These are phyloP conservation scores for Litoditis marina DNA, from an alignment of 2,888 invertebrate species.

Conservation along the genomic window DNA sequence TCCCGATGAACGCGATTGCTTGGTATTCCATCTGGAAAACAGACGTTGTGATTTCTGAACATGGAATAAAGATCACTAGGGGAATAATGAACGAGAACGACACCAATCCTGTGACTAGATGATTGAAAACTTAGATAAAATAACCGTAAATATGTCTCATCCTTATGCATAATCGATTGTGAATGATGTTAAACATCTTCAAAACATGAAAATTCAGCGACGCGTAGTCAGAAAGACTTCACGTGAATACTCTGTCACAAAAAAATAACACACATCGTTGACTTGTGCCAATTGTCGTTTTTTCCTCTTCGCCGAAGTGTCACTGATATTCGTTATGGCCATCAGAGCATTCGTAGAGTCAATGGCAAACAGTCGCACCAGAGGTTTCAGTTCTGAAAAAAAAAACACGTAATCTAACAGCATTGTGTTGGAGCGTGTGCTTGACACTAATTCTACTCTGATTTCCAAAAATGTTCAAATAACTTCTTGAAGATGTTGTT, in stretches of 20 bases:
- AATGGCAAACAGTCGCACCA: conserved; percentile 59
- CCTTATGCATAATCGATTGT: too few relatives aligned
- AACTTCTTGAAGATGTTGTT: too few relatives aligned
- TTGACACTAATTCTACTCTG: too few relatives aligned
- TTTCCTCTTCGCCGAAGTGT: conserved; percentile 21
- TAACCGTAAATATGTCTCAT: background rate
- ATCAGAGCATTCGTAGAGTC: conserved; percentile 55
- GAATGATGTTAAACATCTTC: too few relatives aligned
- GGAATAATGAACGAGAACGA: background rate
- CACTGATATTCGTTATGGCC: conserved; percentile 51
- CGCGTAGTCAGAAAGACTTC: too few relatives aligned
- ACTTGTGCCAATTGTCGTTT: conserved; percentile 29
- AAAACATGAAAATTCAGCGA: too few relatives aligned
- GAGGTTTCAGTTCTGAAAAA: conserved; percentile 51
- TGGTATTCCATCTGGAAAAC: conserved; percentile 47
- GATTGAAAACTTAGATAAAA: too few relatives aligned
- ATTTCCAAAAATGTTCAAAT: too few relatives aligned
- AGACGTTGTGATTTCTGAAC: background rate
- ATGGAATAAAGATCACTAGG: background rate
- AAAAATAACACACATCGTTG: background rate
- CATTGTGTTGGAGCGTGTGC: too few relatives aligned
- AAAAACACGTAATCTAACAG: too few relatives aligned
- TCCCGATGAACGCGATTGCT: conserved; percentile 56
- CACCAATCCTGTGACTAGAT: background rate
- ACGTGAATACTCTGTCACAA: too few relatives aligned